phyloP scores from a whole-genome alignment of 2,888 invertebrate species.

The Stenodema calcarata region DNA sequence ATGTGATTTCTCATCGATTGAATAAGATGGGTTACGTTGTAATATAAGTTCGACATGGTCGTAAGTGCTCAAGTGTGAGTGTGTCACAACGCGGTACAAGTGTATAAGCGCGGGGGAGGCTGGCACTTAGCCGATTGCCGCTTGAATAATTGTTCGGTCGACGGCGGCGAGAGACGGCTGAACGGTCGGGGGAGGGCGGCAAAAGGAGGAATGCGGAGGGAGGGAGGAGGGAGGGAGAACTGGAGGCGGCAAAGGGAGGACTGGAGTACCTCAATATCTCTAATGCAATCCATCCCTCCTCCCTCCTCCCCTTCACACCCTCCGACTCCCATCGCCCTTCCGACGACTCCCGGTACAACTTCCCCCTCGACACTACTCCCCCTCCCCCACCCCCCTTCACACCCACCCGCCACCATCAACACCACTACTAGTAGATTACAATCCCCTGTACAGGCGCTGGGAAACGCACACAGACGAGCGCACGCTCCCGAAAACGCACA shows the following conservation, averaged over 20 bases:
- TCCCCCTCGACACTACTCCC: no score
- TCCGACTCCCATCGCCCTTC: background rate
- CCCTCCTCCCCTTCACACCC: background rate
- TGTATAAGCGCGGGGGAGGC: background rate
- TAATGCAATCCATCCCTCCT: constrained; percentile 42
- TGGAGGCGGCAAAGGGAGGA: background rate
- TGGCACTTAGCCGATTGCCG: constrained; percentile 54
- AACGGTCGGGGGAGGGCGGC: background rate
- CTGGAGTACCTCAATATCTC: constrained; percentile 48
- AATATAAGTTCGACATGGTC: background rate
- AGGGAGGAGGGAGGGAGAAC: no score
- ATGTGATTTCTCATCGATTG: background rate
- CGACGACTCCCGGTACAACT: background rate
- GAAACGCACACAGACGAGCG: background rate
- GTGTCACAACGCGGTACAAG: background rate
- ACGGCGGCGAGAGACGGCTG: background rate
- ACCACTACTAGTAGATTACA: background rate
- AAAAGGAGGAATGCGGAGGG: no score
- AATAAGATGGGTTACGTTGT: background rate
- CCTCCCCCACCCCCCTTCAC: background rate
- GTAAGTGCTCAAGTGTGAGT: background rate
- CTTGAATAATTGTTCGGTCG: constrained; percentile 52
- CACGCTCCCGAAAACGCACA: background rate
- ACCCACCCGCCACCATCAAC: background rate
- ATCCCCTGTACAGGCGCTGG: background rate